These are phyloP conservation scores for Hippocampus kuda DNA, from an alignment of 2,797 vertebrate species.

Conservation along the genomic window DNA sequence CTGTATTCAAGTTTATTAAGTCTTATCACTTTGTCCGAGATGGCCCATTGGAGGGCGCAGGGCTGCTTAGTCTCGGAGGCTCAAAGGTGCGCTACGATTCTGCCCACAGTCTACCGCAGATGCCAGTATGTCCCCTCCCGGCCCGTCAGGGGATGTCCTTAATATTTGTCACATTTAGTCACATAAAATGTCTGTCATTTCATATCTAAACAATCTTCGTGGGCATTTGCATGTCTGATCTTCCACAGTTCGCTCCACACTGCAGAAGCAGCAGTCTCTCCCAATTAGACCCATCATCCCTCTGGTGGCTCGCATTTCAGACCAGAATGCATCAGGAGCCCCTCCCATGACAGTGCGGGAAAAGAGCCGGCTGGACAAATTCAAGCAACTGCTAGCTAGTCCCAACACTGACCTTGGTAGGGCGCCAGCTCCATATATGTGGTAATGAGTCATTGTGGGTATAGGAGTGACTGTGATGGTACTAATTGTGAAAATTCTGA, in stretches of 20 bases:
- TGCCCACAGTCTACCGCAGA: not conserved
- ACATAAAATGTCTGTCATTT: not conserved
- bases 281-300: slow-evolving; percentile 88
- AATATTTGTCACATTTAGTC: not conserved
- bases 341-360: slow-evolving; percentile 92
- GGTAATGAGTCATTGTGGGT: not conserved
- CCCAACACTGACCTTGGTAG: slow-evolving; percentile 91
- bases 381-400: slow-evolving; percentile 84
- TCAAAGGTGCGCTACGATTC: not conserved
- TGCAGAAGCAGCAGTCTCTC: slow-evolving; percentile 90
- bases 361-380: slow-evolving; percentile 91
- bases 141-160: not conserved
- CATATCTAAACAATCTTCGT: not conserved
- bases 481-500: not conserved
- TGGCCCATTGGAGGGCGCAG: not conserved
- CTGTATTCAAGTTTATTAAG: no score
- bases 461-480: not conserved
- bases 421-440: slow-evolving; percentile 16
- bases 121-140: not conserved
- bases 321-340: slow-evolving; percentile 94
- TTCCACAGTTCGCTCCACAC: slow-evolving; percentile 62
- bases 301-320: slow-evolving; percentile 90
- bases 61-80: not conserved
- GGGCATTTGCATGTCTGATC: not conserved
- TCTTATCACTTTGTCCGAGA: no score